Evolutionary conservation across 2,888 invertebrate genomes (phyloP).

Genomic region (Chrysolina oricalcia): DNA sequence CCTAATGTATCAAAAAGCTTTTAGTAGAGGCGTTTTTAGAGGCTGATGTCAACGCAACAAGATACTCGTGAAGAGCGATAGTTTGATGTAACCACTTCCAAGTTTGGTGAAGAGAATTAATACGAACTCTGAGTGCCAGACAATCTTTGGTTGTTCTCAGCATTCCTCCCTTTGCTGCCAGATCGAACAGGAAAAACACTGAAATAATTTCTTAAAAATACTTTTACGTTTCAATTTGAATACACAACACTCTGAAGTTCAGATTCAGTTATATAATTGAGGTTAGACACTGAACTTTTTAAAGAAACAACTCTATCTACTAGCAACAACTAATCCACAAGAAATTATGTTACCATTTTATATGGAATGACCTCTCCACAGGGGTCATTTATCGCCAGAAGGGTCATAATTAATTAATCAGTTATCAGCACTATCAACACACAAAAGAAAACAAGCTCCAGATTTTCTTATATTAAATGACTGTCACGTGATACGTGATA

Average conservation of each 20-base stretch:
- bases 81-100: constrained; percentile 97
- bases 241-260: constrained; percentile 27
- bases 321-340: constrained; percentile 35
- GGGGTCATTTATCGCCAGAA: constrained; percentile 64
- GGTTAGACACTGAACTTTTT: constrained; percentile 33
- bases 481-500: constrained; percentile 61
- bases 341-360: constrained; percentile 61
- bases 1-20: constrained; percentile 54
- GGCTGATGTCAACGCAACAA: constrained; percentile 86
- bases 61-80: constrained; percentile 89
- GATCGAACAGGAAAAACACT: constrained; percentile 54
- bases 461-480: constrained; percentile 52
- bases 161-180: constrained; percentile 70
- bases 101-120: constrained; percentile 91
- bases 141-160: constrained; percentile 84
- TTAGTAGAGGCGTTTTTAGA: constrained; percentile 76
- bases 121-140: constrained; percentile 91
- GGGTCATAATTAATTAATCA: constrained; percentile 63
- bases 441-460: constrained; percentile 63
- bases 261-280: constrained; percentile 30
- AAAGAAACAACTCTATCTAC: constrained; percentile 6
- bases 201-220: constrained; percentile 35
- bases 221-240: constrained; percentile 24
- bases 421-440: constrained; percentile 55
- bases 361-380: constrained; percentile 57